Evolutionary conservation across 2,113 vertebrate species (phyloP), one percentile per base, ranked within the genome.

Genomic region (human): DNA sequence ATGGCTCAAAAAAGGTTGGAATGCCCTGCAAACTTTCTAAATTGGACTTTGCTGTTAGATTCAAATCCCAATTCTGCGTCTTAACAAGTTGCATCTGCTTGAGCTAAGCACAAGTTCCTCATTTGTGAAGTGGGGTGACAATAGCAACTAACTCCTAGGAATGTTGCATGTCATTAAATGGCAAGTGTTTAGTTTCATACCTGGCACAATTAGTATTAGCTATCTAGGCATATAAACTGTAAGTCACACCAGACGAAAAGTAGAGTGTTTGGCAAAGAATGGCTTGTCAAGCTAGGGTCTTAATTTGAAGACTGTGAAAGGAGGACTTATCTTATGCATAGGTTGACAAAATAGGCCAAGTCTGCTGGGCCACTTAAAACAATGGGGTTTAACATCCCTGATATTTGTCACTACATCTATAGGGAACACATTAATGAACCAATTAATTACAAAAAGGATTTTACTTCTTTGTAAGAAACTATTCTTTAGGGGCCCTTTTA

Each of bases 381-480:
- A 93, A 52, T 73, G 43, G 78, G 66, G 27, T 68, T 95, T 80
- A 84, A 84, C 55, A 27, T 79, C 43, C 61, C 57, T 68, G 22
- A 43, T 93, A 83, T 66, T 94, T 90, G 35, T 91, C 30, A 61
- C 40, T 83, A 27, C 22, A 40, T 89, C 50, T 87, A 81, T 59
- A 70, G 52, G 72, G 64, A 96, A 89, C 43, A 83, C 14, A 75
- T 80, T 70, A 92, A 88, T 80, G 55, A 87, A 70, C 32, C 87
- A 89, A 89, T 91, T 72, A 91, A 89, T 88, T 80, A 79, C 20
- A 73, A 73, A 85, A 85, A 59, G 66, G 40, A 88, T 84, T 81
- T 66, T 84, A 25, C 32, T 96, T 80, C 57, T 72, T 52, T 64
- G 79, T 78, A 73, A 80, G 52, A 70, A 80, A 38, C 57, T 55